Conservation (phyloP, 1,140 invertebrate species). For the Plectus sambesii region DNA sequence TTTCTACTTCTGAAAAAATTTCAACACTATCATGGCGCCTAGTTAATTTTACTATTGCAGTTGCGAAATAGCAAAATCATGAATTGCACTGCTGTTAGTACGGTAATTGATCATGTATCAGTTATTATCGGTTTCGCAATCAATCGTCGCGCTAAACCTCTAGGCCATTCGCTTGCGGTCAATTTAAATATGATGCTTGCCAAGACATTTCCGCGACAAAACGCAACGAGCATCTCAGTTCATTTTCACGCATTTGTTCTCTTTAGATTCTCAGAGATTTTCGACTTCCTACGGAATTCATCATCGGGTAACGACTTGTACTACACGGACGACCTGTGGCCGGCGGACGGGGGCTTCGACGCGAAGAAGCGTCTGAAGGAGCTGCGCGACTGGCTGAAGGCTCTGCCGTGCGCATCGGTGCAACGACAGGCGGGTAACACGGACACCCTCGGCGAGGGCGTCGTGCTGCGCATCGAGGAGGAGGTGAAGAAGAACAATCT, state of each 20-base stretch:
- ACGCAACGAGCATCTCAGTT: slow-evolving; percentile 55
- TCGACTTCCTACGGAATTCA: slow-evolving; percentile 50
- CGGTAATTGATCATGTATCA: slow-evolving; percentile 64
- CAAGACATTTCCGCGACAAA: slow-evolving; percentile 58
- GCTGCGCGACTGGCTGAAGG: slow-evolving; percentile 60
- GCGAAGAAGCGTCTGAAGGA: slow-evolving; percentile 51
- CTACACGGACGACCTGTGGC: slow-evolving; percentile 59
- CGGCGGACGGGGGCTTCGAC: slow-evolving; percentile 45
- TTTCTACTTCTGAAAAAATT: no score
- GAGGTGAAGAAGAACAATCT: slow-evolving; percentile 59
- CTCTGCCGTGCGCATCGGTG: slow-evolving; percentile 55
- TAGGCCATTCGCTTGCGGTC: slow-evolving; percentile 45
- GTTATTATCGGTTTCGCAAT: no score
- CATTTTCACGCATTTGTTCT: slow-evolving; percentile 46
- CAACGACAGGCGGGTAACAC: slow-evolving; percentile 58
- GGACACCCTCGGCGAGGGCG: slow-evolving; percentile 57
- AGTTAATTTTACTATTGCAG: no score
- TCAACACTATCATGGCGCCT: no score
- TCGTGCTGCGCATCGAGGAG: slow-evolving; percentile 56
- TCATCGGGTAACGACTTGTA: slow-evolving; percentile 52
- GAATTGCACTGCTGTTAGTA: slow-evolving; percentile 22
- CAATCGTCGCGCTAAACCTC: no score
- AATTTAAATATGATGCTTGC: slow-evolving; percentile 5
- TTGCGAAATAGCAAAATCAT: slow-evolving; percentile 8
- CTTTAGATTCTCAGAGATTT: slow-evolving; percentile 60